Evolutionary conservation across 2,888 invertebrate species (phyloP), one percentile per base, ranked within the genome.

Genomic region (Strigamia transsilvanica): DNA sequence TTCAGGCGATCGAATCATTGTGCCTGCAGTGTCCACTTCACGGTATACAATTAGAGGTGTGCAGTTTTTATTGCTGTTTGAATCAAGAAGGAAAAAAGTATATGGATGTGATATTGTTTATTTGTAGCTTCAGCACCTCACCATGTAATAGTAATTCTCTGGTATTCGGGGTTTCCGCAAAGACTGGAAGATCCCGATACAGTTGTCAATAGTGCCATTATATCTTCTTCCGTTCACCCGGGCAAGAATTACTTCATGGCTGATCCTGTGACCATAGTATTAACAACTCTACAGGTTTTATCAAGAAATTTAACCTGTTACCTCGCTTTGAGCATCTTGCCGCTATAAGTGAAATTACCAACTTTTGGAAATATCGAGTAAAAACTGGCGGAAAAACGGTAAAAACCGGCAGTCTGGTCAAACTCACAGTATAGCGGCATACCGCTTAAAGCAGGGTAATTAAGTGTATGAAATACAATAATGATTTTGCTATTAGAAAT

Each of bases 61-160:
- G 61, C 6, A 66, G 27, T 27, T 27, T 23, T 21, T 21, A 1
- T 23, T 32, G 9, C 0, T 23, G 1, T 32, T 27, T 38, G 2
- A 3, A 78, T 10, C 10, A 6, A 38, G 18, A 2, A 18, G 34
- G 3, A 23, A 21, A 27, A 32, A 73, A 23, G 0, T 9, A 38
- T 2, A 38, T 9, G 10, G 0, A 9, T 2, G 10, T 9, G 10
- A n/a, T n/a, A n/a, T n/a, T n/a, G n/a, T n/a, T 38, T 38, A 38
- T 38, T 38, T 38, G 9, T 23, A 73, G 32, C 27, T 73, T 32
- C 73, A 15, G 21, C 18, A 13, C 18, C 73, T 23, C 80, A 46
- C 21, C 42, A 82, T 21, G 83, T 82, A n/a, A 66, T 83, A 18
- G 83, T 83, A 21, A 83, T 82, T n/a, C 77, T 80, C 34, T 83